Conservation (phyloP, 2,797 vertebrate genomes). For the Microcaecilia unicolor region DNA sequence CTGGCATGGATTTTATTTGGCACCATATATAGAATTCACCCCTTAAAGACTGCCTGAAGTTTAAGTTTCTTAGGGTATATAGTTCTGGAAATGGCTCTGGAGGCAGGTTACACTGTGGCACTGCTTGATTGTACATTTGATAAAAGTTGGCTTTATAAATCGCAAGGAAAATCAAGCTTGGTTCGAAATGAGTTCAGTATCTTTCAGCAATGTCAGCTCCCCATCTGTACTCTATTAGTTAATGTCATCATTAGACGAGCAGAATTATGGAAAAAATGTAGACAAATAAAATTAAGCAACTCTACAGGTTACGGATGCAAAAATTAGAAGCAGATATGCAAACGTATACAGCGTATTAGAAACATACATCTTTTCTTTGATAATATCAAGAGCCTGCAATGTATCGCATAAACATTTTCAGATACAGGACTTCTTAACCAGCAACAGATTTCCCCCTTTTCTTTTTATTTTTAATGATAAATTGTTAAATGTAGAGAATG, state of each 20-base stretch:
- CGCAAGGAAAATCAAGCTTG: too few species aligned
- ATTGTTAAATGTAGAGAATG: background rate
- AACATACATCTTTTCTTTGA: background rate
- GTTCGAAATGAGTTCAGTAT: too few species aligned
- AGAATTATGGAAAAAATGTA: conserved; percentile 1
- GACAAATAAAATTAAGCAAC: conserved; percentile 16
- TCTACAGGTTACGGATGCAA: conserved; percentile 2
- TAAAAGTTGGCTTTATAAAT: too few species aligned
- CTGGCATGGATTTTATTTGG: too few species aligned
- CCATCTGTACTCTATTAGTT: conserved; percentile 1
- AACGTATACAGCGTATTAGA: conserved; percentile 3
- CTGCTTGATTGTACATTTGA: too few species aligned
- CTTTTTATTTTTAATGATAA: background rate
- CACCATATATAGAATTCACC: too few species aligned
- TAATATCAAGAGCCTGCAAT: background rate
- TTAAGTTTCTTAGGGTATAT: too few species aligned
- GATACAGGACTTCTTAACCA: background rate
- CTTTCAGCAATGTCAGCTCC: background rate
- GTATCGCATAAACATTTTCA: background rate
- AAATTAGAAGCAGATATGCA: conserved; percentile 5
- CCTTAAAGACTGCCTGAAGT: too few species aligned
- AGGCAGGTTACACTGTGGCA: too few species aligned
- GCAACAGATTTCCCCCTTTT: background rate
- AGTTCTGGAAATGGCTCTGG: too few species aligned
- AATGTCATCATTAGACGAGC: conserved; percentile 8